Evolutionary conservation across 2,113 vertebrate genomes (phyloP), one percentile per base, ranked within the genome.

Genomic region (Otus sunia): DNA sequence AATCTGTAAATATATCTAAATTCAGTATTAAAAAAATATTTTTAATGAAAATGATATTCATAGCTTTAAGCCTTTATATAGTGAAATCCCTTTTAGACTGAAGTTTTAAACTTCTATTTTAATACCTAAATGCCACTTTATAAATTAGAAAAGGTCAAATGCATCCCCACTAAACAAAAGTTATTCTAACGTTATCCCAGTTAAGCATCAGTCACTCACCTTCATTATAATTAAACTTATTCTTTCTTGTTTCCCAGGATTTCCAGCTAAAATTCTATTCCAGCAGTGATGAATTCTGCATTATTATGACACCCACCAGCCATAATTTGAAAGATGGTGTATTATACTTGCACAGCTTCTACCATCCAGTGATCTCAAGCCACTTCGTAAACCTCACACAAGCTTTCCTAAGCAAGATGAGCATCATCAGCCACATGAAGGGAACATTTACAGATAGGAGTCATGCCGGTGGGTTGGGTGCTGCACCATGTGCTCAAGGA

Each of bases 391-490:
- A 82, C 13, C 43, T 75, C 74, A 58, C 18, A 52, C 6, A 32
- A 27, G 11, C 6, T 21, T 62, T 81, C 32, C 26, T 23, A 43
- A 89, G 36, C 56, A 47, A 89, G 64, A 37, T 10, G 49, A 75
- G 21, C 21, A 20, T 63, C 72, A 22, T 2, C 1, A 2, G 52
- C 76, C 60, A 52, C 5, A 11, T 23, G 56, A 59, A 85, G 32
- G 9, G 32, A 0, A 15, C 0, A 0, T 67, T 64, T 27, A 32
- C 18, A 1, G 36, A 14, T 37, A 49, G 39, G 11, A 52, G 49
- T 32, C 79, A 58, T 6, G 27, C 0, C 2, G 26, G 56, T 66
- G 63, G 2, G 6, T 76, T 79, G 5, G 12, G 34, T 0, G 0
- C 58, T 69, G 67, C 30, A 47, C 52, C 11, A 1, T 43, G 56